These are phyloP conservation scores for Cerceris ruficornis DNA, from an alignment of 2,888 invertebrate species.

Conservation along the genomic window DNA sequence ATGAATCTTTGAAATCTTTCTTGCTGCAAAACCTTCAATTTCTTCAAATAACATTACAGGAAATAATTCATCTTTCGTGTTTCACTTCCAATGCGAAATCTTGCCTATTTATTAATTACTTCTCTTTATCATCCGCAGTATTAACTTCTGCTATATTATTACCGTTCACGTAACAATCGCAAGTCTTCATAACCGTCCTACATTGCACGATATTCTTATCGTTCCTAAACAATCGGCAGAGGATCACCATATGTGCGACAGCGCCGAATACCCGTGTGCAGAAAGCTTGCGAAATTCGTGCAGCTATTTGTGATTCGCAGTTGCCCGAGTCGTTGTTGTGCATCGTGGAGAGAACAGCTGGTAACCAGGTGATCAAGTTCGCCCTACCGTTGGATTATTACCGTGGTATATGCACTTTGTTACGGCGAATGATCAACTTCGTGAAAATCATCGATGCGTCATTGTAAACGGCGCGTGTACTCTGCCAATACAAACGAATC, in stretches of 20 bases:
- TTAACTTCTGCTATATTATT: too few species aligned
- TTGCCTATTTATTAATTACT: too few species aligned
- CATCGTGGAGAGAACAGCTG: constrained; percentile 61
- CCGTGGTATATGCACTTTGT: constrained; percentile 27
- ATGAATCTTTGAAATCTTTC: too few species aligned
- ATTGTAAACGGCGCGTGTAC: constrained; percentile 10
- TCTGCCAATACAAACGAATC: background rate
- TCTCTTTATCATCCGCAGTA: too few species aligned
- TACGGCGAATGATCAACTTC: constrained; percentile 40
- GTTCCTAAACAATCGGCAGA: background rate
- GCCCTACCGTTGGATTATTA: constrained; percentile 41
- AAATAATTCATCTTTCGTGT: too few species aligned
- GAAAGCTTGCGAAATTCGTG: constrained; percentile 38
- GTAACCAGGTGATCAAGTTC: constrained; percentile 64
- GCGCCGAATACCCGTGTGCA: constrained; percentile 4
- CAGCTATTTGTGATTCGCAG: constrained; percentile 55
- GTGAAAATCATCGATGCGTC: constrained; percentile 39
- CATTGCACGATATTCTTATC: background rate
- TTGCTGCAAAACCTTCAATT: too few species aligned
- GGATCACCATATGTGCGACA: background rate
- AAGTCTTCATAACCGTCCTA: too few species aligned
- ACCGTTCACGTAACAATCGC: too few species aligned
- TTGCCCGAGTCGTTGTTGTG: constrained; percentile 41
- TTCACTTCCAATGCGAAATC: too few species aligned
- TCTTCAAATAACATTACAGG: too few species aligned